Evolutionary conservation across 2,888 invertebrate species (phyloP).

Genomic region (Atethmia centrago): DNA sequence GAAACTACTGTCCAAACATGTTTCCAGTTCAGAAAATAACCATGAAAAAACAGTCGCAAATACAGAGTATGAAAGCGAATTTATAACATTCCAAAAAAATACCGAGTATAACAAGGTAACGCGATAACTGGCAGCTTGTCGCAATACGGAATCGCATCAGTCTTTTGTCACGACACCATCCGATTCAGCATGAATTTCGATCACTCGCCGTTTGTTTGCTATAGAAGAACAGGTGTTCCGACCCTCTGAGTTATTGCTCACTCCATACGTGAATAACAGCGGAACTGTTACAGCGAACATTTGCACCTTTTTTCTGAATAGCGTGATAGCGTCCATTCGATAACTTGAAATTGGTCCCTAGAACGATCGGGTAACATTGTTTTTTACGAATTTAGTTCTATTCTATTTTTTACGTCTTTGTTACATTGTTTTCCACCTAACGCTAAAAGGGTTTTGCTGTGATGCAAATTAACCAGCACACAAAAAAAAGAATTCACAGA

Average conservation of each 20-base stretch:
- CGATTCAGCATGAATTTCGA: slow-evolving; percentile 63
- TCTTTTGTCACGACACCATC: slow-evolving; percentile 57
- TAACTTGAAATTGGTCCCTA: slow-evolving; percentile 28
- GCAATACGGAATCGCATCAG: slow-evolving; percentile 56
- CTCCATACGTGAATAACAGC: slow-evolving; percentile 75
- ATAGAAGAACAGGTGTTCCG: slow-evolving; percentile 79
- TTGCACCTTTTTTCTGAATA: slow-evolving; percentile 48
- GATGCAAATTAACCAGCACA: slow-evolving; percentile 13
- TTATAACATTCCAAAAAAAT: slow-evolving; percentile 35
- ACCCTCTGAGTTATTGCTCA: slow-evolving; percentile 74
- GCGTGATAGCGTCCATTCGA: slow-evolving; percentile 39
- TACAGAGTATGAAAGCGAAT: slow-evolving; percentile 4
- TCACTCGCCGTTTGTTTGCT: slow-evolving; percentile 70
- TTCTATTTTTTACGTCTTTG: slow-evolving; percentile 26
- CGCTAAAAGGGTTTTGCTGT: slow-evolving; percentile 57
- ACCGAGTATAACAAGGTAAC: not conserved
- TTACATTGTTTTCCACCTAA: slow-evolving; percentile 38
- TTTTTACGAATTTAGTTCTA: slow-evolving; percentile 43
- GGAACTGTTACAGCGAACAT: slow-evolving; percentile 62
- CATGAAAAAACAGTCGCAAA: not conserved
- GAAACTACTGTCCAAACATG: too few relatives aligned
- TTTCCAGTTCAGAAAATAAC: too few relatives aligned
- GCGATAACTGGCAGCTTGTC: slow-evolving; percentile 29
- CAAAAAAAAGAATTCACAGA: slow-evolving; percentile 8
- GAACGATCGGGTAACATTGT: slow-evolving; percentile 17